These are phyloP conservation scores for Lasiurus borealis DNA, from an alignment of 2,113 vertebrate genomes.

Conservation along the genomic window DNA sequence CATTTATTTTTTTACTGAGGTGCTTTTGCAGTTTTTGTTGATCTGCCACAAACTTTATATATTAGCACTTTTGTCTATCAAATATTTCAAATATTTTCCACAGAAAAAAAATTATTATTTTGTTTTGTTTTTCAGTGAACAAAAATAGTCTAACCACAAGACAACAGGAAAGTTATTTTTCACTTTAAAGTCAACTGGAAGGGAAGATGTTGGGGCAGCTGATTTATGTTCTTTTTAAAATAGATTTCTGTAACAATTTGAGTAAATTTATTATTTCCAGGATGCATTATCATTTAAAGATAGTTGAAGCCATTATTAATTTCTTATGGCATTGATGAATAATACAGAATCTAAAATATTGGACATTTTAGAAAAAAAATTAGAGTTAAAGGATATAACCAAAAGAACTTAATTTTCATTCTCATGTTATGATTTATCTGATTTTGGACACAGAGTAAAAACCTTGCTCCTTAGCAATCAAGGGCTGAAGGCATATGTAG, in stretches of 20 bases:
- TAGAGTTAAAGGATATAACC: neutral
- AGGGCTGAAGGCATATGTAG: neutral
- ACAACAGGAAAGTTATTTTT: neutral
- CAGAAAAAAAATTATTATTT: neutral
- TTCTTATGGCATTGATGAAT: constrained; percentile 9
- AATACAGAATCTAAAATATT: constrained; percentile 35
- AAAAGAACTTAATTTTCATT: neutral
- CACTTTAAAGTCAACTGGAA: neutral
- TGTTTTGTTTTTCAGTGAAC: neutral
- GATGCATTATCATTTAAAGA: neutral
- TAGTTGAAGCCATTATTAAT: constrained; percentile 7
- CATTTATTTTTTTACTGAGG: neutral
- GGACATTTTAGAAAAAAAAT: constrained; percentile 2
- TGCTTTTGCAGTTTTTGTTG: neutral
- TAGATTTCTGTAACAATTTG: neutral
- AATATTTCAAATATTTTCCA: neutral
- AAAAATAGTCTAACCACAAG: neutral
- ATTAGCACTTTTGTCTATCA: neutral
- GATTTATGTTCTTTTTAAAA: neutral
- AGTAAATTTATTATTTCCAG: constrained; percentile 49
- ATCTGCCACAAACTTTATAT: neutral
- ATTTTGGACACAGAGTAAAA: neutral
- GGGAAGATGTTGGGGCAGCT: neutral
- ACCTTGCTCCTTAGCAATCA: neutral
- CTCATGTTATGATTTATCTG: neutral